Evolutionary conservation across 2,888 invertebrate species (phyloP), one percentile per base, ranked within the genome.

Genomic region (Scrobipalpa atriplicella): DNA sequence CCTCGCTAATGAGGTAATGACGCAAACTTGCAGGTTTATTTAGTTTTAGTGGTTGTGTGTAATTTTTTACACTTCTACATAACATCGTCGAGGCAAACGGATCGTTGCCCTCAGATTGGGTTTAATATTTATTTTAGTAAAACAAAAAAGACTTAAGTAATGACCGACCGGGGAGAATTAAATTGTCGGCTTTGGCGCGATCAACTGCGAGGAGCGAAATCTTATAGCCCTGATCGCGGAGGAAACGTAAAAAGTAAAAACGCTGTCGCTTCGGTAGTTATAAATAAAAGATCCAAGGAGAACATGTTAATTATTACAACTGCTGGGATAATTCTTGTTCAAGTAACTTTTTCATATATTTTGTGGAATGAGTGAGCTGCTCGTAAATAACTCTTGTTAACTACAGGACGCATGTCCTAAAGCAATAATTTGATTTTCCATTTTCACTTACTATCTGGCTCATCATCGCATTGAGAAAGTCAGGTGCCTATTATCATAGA

Each of bases 1-100:
- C 79, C 73, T 56, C 61, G 65, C 66, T 69, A 69, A 71, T 79
- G 77, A 80, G 75, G 75, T 69, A 69, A 71, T 79, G 77, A 80
- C 75, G 75, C 69, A 75, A 74, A 66, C 2, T n/a, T 18, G 19
- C 38, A 2, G 67, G 65, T 54, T 54, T 62, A 69, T 71, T 70
- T 70, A 62, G 66, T 69, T 73, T 70, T 68, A 71, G 63, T 67
- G 63, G 69, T 58, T 63, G 11, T 68, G 62, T 36, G 71, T 66
- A 66, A 71, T 71, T 72, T 72, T 71, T 62, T 69, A 68, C 69
- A 68, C 68, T 0, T 54, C 16, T 47, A 16, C 13, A 19, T 66
- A 66, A 43, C 68, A 70, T 21, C 64, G 69, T 71, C 72, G 71
- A 74, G 73, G 72, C 64, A 70, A 72, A 68, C 1, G 19, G 62